Conservation (phyloP, 2,888 invertebrate species). For the Drosophila anomalata region DNA sequence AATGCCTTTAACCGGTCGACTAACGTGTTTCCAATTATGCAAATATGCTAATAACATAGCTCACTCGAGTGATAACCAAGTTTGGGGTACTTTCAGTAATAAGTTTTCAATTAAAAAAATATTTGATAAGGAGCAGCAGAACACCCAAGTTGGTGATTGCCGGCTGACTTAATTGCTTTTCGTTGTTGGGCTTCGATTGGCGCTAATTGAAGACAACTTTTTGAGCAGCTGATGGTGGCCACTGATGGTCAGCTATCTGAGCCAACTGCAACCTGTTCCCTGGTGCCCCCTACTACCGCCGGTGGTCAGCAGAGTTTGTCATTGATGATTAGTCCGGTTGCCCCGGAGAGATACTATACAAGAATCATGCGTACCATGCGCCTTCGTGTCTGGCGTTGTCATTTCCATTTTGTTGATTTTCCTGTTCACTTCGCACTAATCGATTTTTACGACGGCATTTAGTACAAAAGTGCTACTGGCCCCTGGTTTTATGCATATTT, state of each 20-base stretch:
- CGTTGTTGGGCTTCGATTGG: constrained; percentile 73
- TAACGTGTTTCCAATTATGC: constrained; percentile 53
- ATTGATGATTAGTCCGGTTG: constrained; percentile 43
- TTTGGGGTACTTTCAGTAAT: constrained; percentile 47
- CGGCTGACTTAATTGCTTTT: constrained; percentile 73
- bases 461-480: constrained; percentile 20
- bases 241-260: constrained; percentile 7
- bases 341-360: constrained; percentile 29
- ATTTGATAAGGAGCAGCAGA: constrained; percentile 59
- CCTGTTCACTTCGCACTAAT: constrained; percentile 55
- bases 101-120: constrained; percentile 55
- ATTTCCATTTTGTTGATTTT: constrained; percentile 39
- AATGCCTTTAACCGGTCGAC: constrained; percentile 14
- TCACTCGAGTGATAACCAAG: constrained; percentile 30
- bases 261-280: constrained; percentile 43
- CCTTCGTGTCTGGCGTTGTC: constrained; percentile 24
- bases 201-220: constrained; percentile 77
- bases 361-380: constrained; percentile 45
- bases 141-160: constrained; percentile 35
- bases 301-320: constrained; percentile 43
- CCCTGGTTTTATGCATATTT: constrained; percentile 21
- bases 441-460: constrained; percentile 56
- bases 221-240: constrained; percentile 42
- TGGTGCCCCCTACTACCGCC: neutral
- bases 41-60: constrained; percentile 33